phyloP scores from a whole-genome alignment of 2,888 invertebrate genomes.

The Holacanthella duospinosa region DNA sequence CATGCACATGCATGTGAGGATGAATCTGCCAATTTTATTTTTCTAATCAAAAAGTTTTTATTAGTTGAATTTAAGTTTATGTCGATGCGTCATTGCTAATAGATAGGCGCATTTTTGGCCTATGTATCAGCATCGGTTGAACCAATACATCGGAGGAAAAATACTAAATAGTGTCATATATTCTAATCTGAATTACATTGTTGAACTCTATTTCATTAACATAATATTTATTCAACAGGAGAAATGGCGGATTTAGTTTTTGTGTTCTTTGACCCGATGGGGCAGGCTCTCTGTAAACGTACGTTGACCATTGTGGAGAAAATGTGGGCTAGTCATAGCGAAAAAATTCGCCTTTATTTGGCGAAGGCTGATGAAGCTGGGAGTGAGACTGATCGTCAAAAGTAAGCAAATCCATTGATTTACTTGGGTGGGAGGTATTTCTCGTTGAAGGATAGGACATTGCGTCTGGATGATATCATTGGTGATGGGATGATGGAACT shows the following conservation, averaged over 20 bases:
- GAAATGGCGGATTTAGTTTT: slow-evolving; percentile 48
- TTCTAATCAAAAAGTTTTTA: too few species aligned
- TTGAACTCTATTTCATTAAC: too few species aligned
- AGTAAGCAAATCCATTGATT: slow-evolving; percentile 42
- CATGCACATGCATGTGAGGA: too few species aligned
- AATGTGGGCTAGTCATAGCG: slow-evolving; percentile 46
- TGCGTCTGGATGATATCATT: too few species aligned
- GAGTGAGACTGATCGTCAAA: slow-evolving; percentile 49
- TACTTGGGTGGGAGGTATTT: neutral
- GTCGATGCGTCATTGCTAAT: too few species aligned
- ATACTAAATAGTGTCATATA: neutral
- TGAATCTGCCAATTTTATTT: too few species aligned
- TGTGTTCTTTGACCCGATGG: slow-evolving; percentile 53
- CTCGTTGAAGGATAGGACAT: neutral
- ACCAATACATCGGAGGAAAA: neutral
- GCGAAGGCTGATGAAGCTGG: slow-evolving; percentile 52
- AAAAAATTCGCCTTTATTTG: slow-evolving; percentile 48
- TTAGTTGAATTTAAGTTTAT: too few species aligned
- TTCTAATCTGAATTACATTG: too few species aligned
- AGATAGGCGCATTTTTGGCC: too few species aligned
- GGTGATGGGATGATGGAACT: too few species aligned
- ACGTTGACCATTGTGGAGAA: slow-evolving; percentile 49
- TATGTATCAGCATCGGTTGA: neutral
- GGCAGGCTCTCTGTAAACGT: slow-evolving; percentile 49
- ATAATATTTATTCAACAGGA: slow-evolving; percentile 38